Conservation (phyloP, 2,113 vertebrate genomes). For the Pedionomus torquatus region DNA sequence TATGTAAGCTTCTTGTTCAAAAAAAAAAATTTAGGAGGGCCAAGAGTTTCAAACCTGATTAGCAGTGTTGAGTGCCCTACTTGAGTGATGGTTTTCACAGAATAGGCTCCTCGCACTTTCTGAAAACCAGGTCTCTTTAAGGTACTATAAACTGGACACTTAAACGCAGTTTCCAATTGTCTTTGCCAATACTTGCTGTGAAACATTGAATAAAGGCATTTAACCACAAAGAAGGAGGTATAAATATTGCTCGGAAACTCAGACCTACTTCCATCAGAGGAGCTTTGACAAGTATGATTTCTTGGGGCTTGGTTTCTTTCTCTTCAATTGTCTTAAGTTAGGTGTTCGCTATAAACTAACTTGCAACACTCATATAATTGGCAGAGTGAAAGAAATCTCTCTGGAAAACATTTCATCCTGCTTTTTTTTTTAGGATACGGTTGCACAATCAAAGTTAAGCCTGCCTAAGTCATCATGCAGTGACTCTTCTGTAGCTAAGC, state of each 20-base stretch:
- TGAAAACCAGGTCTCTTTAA: not conserved
- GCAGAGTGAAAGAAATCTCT: not conserved
- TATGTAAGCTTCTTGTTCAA: not conserved
- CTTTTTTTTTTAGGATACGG: not conserved
- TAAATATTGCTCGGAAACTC: not conserved
- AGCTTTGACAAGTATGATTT: not conserved
- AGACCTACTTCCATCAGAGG: not conserved
- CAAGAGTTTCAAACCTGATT: not conserved
- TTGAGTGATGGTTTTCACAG: not conserved
- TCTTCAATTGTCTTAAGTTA: not conserved
- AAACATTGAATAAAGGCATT: not conserved
- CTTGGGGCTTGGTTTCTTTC: not conserved
- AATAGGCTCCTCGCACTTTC: not conserved
- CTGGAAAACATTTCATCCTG: not conserved
- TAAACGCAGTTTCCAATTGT: not conserved
- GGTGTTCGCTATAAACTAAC: not conserved
- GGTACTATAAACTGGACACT: not conserved
- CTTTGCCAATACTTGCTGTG: not conserved
- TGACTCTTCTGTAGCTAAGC: conserved; percentile 13
- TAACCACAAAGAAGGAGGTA: not conserved
- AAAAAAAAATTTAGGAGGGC: not conserved
- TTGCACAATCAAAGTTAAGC: conserved; percentile 3
- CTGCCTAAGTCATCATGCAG: not conserved
- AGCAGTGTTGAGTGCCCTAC: not conserved
- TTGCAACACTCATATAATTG: not conserved